A percentile compares a stretch with the other conserved stretches of the same genome.
phyloP scores from a whole-genome alignment of 2,888 invertebrate species.

The Drosophila atripex region DNA sequence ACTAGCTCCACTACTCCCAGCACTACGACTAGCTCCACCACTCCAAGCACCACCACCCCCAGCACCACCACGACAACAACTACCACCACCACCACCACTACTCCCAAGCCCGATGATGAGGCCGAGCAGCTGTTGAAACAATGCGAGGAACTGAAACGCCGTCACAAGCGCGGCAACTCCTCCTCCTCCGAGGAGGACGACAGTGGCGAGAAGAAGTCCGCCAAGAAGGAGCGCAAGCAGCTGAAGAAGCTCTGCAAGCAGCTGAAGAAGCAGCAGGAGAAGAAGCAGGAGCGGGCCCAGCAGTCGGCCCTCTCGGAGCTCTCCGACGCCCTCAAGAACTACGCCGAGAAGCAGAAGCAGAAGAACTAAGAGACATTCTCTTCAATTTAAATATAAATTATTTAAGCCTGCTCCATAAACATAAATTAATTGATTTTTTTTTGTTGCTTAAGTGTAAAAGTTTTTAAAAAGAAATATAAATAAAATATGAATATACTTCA shows the following conservation, averaged over 20 bases:
- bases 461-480: neutral
- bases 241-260: conserved; percentile 67
- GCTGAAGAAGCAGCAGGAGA: conserved; percentile 53
- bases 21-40: conserved; percentile 7
- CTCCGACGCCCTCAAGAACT: conserved; percentile 48
- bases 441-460: neutral
- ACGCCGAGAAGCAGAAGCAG: conserved; percentile 33
- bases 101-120: conserved; percentile 47
- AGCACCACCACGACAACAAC: conserved; percentile 1
- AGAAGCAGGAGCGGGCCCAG: conserved; percentile 40
- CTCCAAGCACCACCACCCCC: conserved; percentile 5
- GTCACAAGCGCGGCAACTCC: conserved; percentile 54
- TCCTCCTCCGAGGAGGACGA: conserved; percentile 59
- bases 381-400: too few relatives aligned
- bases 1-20: conserved; percentile 1
- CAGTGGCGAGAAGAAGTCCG: conserved; percentile 47
- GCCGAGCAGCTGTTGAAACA: conserved; percentile 47
- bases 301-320: conserved; percentile 31
- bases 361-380: neutral
- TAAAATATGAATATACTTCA: neutral
- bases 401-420: too few relatives aligned
- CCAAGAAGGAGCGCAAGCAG: conserved; percentile 65
- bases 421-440: neutral
- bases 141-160: conserved; percentile 56
- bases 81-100: conserved; percentile 27